Evolutionary conservation across 2,113 vertebrate species (phyloP).

Genomic region (Notarius lentiginosus): DNA sequence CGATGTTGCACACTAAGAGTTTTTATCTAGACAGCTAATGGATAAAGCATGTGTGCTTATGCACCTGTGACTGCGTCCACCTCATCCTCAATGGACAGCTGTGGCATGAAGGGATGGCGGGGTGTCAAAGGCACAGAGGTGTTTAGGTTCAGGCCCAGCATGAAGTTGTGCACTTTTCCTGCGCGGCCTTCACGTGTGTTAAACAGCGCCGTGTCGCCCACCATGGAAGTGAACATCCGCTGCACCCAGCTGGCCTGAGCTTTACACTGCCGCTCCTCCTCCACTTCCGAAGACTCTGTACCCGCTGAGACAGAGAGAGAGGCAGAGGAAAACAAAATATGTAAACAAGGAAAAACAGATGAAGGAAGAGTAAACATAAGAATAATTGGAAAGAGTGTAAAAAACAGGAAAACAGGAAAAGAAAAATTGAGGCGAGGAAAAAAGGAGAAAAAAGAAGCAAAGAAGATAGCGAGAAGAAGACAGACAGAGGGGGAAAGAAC

Average conservation of each 20-base stretch:
- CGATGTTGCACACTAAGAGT: neutral
- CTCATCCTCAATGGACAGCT: conserved; percentile 79
- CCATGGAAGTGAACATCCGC: conserved; percentile 87
- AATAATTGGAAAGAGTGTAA: no score
- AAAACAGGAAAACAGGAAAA: no score
- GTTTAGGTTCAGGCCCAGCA: conserved; percentile 94
- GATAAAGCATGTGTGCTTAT: neutral
- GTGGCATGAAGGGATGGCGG: conserved; percentile 56
- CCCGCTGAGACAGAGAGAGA: conserved; percentile 65
- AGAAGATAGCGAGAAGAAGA: neutral
- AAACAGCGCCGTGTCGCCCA: conserved; percentile 89
- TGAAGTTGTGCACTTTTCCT: conserved; percentile 98
- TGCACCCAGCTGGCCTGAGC: conserved; percentile 90
- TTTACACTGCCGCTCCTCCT: conserved; percentile 72
- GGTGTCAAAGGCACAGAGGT: conserved; percentile 80
- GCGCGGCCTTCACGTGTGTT: conserved; percentile 95
- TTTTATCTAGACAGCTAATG: neutral
- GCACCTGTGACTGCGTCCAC: conserved; percentile 86
- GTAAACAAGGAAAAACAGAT: neutral
- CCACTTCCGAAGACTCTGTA: conserved; percentile 75
- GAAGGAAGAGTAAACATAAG: no score
- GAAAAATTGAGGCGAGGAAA: neutral
- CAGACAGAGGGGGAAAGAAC: neutral
- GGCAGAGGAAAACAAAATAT: neutral
- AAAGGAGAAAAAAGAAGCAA: neutral